phyloP scores from a whole-genome alignment of 2,113 vertebrate species.

The Tragelaphus imberbis region DNA sequence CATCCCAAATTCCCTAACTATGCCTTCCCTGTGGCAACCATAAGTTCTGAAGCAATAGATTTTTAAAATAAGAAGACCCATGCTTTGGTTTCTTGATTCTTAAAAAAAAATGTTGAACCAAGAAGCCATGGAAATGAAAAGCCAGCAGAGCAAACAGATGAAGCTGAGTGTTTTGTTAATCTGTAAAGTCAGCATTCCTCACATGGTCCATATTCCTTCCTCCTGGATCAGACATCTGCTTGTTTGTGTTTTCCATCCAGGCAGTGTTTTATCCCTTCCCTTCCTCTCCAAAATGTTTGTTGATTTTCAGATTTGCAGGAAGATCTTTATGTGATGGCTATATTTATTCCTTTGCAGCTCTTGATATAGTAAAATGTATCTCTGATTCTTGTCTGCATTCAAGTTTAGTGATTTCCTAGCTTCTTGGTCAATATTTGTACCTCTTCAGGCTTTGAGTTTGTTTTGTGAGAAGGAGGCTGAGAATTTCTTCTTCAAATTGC shows the following conservation, averaged over 20 bases:
- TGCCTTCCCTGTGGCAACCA: background rate
- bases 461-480: background rate
- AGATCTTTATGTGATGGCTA: background rate
- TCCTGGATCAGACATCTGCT: conserved; percentile 23
- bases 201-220: background rate
- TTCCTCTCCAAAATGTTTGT: background rate
- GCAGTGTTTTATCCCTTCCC: background rate
- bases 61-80: background rate
- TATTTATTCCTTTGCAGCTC: background rate
- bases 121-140: background rate
- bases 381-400: background rate
- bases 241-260: background rate
- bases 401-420: background rate
- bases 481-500: background rate
- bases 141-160: background rate
- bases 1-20: background rate
- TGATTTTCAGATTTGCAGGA: background rate
- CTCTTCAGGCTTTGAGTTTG: background rate
- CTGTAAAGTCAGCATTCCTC: background rate
- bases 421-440: background rate
- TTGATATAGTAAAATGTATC: background rate
- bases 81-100: background rate
- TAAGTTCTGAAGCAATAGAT: background rate
- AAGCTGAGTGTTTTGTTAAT: background rate
- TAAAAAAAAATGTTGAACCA: background rate